These are phyloP conservation scores for Sander vitreus DNA, from an alignment of 2,113 vertebrate genomes.

Conservation along the genomic window DNA sequence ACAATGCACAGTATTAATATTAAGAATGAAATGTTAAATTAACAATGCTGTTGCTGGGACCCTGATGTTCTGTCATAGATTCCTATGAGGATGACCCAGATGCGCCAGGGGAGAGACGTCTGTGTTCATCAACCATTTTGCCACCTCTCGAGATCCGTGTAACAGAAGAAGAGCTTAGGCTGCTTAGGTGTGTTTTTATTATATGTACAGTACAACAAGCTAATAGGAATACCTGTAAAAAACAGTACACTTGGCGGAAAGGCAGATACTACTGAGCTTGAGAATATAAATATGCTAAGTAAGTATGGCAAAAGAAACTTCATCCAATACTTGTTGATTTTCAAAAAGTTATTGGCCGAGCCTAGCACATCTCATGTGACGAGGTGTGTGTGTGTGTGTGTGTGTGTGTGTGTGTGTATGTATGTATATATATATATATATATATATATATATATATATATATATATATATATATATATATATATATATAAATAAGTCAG, in stretches of 20 bases:
- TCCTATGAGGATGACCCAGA: conserved; percentile 90
- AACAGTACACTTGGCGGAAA: background rate
- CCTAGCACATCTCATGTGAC: background rate
- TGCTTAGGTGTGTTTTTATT: conserved; percentile 84
- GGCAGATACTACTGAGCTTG: background rate
- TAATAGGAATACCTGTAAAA: background rate
- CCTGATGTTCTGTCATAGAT: conserved; percentile 81
- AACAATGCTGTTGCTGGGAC: background rate
- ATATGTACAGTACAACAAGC: background rate
- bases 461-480: too few species aligned
- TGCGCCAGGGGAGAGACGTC: conserved; percentile 84
- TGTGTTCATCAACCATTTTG: conserved; percentile 88
- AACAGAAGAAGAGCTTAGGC: conserved; percentile 90
- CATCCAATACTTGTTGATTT: background rate
- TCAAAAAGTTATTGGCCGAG: too few species aligned
- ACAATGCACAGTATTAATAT: background rate
- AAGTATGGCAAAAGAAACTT: background rate
- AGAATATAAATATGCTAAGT: background rate
- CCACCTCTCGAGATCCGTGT: conserved; percentile 91
- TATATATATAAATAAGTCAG: background rate
- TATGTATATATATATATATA: too few species aligned
- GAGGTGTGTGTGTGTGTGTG: too few species aligned
- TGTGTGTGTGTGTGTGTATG: too few species aligned
- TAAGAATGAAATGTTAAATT: background rate
- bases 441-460: too few species aligned